These are phyloP conservation scores for Limnephilus lunatus DNA, from an alignment of 2,888 invertebrate genomes.

Conservation along the genomic window DNA sequence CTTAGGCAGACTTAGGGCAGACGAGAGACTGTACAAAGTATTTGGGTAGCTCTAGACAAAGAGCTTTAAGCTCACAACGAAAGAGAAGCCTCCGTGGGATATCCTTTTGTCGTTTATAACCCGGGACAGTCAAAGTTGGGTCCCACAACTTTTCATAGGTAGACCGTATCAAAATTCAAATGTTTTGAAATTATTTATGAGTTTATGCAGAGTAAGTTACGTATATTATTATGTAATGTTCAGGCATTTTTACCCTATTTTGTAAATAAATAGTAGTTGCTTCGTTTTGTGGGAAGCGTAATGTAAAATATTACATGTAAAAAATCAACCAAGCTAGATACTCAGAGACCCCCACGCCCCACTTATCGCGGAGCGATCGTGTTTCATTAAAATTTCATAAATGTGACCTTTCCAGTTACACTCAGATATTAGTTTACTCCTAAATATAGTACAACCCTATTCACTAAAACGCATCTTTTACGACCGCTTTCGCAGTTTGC, in stretches of 20 bases:
- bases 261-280: background rate
- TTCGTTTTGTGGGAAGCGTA: background rate
- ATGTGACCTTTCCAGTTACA: too few relatives aligned
- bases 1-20: background rate
- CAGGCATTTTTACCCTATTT: background rate
- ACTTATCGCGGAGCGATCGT: too few relatives aligned
- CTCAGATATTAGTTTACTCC: too few relatives aligned
- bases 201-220: background rate
- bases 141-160: background rate
- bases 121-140: slow-evolving; percentile 22
- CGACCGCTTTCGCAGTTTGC: too few relatives aligned
- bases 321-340: too few relatives aligned
- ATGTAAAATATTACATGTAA: background rate
- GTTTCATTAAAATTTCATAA: too few relatives aligned
- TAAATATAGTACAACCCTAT: too few relatives aligned
- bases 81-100: slow-evolving; percentile 23
- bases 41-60: slow-evolving; percentile 28
- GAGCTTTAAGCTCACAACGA: slow-evolving; percentile 28
- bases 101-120: slow-evolving; percentile 41
- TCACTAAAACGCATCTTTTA: too few relatives aligned
- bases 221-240: background rate
- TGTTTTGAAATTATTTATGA: background rate
- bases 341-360: too few relatives aligned
- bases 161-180: background rate
- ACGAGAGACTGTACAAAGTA: background rate